Evolutionary conservation across 2,888 invertebrate species (phyloP).

Genomic region (Hymenopus coronatus): DNA sequence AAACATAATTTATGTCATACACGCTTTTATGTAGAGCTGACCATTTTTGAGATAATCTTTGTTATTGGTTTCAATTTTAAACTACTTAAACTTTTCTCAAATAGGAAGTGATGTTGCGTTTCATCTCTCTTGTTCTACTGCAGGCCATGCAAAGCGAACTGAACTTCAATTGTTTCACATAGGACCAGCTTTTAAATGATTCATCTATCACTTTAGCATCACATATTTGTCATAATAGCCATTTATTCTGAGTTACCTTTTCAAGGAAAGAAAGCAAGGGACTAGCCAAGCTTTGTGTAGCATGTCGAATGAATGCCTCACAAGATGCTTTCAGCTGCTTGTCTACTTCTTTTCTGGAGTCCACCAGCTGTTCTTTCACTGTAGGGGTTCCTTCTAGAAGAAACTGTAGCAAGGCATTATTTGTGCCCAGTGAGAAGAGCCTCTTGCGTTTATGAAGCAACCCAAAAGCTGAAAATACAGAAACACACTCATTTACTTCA

Average conservation of each 20-base stretch:
- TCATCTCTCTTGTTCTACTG: too few relatives aligned
- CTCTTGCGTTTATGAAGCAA: conserved; percentile 68
- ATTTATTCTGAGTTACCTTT: conserved; percentile 54
- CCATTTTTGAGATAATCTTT: too few relatives aligned
- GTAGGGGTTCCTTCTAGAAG: conserved; percentile 89
- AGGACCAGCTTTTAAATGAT: too few relatives aligned
- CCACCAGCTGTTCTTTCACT: conserved; percentile 86
- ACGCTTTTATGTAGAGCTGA: too few relatives aligned
- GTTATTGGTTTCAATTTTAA: too few relatives aligned
- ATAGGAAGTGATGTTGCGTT: too few relatives aligned
- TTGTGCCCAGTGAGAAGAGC: conserved; percentile 81
- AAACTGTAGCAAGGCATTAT: conserved; percentile 91
- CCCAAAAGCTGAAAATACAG: conserved; percentile 48
- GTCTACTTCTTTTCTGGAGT: conserved; percentile 96
- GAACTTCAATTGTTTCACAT: too few relatives aligned
- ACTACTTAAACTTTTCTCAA: too few relatives aligned
- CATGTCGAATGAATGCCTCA: conserved; percentile 80
- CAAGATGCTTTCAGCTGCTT: conserved; percentile 85
- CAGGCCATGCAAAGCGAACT: too few relatives aligned
- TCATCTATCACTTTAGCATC: too few relatives aligned
- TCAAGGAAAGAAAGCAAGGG: conserved; percentile 71
- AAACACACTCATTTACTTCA: neutral
- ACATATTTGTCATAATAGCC: neutral
- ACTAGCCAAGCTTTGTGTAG: conserved; percentile 72
- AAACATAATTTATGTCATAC: too few relatives aligned